Base-by-base conservation (phyloP, 2,888 invertebrate species). In the Hyalella azteca region DNA sequence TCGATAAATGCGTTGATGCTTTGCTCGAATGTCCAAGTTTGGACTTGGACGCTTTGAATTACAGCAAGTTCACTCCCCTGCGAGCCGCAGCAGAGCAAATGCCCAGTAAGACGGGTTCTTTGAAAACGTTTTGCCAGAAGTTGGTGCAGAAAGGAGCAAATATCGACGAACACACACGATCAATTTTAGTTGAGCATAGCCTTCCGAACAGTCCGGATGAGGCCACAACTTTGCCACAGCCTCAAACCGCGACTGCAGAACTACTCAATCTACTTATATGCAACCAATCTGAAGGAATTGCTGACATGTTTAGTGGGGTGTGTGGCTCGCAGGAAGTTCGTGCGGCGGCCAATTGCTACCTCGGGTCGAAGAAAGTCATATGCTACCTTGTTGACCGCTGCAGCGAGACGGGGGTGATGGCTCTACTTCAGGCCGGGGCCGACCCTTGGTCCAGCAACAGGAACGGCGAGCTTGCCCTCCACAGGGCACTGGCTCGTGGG, bases 81-180 rank as follows among this genome's bases (percentile, higher is more conserved):
- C 79, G 77, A n/a, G 15, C 75, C n/a, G 84, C 84, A 26, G 79
- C 79, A 7, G 45, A 29, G 26, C 79, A 77, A 59, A 29, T 82
- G 5, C 40, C 40, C 0, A 22, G 45, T 26, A 75, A 75, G 26
- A 19, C 66, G 7, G 36, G 36, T 36, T 36, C 48, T 13, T 77
- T 84, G n/a, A 49, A 80, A 36, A 32, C 45, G 19, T 79, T 81
- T 32, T 82, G 82, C 73, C 75, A 45, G 66, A 82, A 84, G 29
- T 54, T 84, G 45, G 78, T 82, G 29, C 19, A 36, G 26, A 54
- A 36, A n/a, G 84, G 84, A 26, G 84, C 84, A 41, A 81, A 82
- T 22, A 49, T 84, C 19, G 66, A 66, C 26, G 36, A 19, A 32
- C 19, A 36, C 36, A 66, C 66, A 3, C 22, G 39, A 15, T 11